Percentiles rank a stretch among this genome's conserved stretches.
Conservation (phyloP, 2,888 invertebrate genomes). For the Scrobipalpa costella region DNA sequence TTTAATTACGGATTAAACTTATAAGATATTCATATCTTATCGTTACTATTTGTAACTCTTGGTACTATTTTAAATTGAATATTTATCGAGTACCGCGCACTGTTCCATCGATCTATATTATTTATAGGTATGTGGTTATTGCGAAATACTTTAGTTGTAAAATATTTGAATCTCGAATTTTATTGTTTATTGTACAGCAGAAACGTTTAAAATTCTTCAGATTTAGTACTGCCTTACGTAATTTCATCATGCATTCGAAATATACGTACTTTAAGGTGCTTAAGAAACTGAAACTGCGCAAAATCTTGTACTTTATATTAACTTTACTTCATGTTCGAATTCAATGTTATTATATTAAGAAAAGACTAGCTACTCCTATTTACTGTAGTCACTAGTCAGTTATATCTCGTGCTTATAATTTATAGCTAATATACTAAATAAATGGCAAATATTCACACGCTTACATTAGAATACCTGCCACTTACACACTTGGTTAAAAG, state of each 20-base stretch:
- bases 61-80: constrained; percentile 6
- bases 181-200: constrained; percentile 12
- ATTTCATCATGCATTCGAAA: too few relatives aligned
- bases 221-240: not conserved
- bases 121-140: not conserved
- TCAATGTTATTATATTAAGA: too few relatives aligned
- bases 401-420: not conserved
- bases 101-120: constrained; percentile 4
- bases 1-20: constrained; percentile 23
- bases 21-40: not conserved
- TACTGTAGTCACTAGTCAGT: not conserved
- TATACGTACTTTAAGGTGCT: too few relatives aligned
- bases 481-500: not conserved
- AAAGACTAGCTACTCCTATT: too few relatives aligned
- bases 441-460: not conserved
- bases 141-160: constrained; percentile 4
- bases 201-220: not conserved
- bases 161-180: not conserved
- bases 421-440: not conserved
- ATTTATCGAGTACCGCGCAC: constrained; percentile 1
- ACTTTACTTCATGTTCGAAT: too few relatives aligned
- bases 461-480: not conserved
- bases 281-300: too few relatives aligned
- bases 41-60: not conserved
- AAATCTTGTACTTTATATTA: too few relatives aligned